Percentiles rank a stretch among this genome's conserved stretches.
Evolutionary conservation across 2,888 invertebrate species (phyloP).

Genomic region (Lithophane semibrunnea): DNA sequence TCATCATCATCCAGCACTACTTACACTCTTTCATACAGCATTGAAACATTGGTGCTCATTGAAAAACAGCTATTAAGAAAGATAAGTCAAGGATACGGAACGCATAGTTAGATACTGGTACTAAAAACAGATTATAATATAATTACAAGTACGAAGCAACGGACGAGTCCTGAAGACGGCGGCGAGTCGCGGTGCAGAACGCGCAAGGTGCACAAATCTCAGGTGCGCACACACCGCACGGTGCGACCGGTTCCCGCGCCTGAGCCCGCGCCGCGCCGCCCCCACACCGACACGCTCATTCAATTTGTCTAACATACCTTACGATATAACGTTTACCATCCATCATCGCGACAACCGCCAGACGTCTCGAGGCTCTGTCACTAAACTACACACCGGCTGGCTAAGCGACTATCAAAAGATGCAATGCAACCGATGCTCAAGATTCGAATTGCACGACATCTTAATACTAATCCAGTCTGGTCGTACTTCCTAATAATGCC

Average conservation of each 20-base stretch:
- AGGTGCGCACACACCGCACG: constrained; percentile 31
- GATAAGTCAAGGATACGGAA: background rate
- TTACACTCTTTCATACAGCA: background rate
- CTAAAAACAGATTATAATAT: background rate
- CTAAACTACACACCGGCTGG: background rate
- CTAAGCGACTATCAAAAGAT: background rate
- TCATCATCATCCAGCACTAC: constrained; percentile 26
- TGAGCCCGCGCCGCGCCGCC: constrained; percentile 11
- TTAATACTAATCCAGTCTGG: background rate
- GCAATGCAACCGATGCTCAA: background rate
- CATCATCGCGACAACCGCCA: constrained; percentile 57
- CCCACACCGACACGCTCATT: constrained; percentile 70
- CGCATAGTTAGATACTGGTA: background rate
- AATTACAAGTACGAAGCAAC: background rate
- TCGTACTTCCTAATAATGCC: background rate
- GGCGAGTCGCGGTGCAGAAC: background rate
- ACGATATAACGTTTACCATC: constrained; percentile 67
- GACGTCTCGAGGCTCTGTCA: background rate
- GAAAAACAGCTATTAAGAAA: background rate
- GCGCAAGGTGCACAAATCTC: constrained; percentile 43
- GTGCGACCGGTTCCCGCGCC: constrained; percentile 70
- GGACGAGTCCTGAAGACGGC: background rate
- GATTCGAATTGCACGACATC: background rate
- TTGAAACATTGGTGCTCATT: background rate
- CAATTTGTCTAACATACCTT: constrained; percentile 76